Evolutionary conservation across 2,888 invertebrate species (phyloP).

Genomic region (Euzophera pinguis): DNA sequence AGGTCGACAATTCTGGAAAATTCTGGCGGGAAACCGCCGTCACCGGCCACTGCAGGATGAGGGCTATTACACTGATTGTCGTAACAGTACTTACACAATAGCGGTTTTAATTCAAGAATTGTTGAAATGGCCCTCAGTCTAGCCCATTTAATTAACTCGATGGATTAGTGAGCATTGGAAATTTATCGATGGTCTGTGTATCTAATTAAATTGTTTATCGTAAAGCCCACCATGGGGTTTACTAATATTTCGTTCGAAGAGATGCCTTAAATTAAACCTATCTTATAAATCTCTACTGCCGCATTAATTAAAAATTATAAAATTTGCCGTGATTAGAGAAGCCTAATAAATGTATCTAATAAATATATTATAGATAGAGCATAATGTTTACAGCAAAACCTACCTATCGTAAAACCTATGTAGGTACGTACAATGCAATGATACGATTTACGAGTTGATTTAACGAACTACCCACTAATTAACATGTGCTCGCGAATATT

Average conservation of each 20-base stretch:
- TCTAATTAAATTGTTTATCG: too few species aligned
- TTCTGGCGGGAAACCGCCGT: conserved; percentile 60
- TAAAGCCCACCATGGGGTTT: too few species aligned
- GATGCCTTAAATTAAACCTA: too few species aligned
- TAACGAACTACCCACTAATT: conserved; percentile 21
- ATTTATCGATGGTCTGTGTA: too few species aligned
- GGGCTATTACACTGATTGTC: conserved; percentile 60
- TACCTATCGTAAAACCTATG: not conserved
- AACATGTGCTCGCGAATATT: conserved; percentile 29
- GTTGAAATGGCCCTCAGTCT: conserved; percentile 1
- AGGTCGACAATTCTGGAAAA: conserved; percentile 57
- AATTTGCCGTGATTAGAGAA: too few species aligned
- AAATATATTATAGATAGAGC: too few species aligned
- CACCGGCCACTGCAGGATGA: conserved; percentile 54
- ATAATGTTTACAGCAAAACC: too few species aligned
- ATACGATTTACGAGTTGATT: conserved; percentile 12
- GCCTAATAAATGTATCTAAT: too few species aligned
- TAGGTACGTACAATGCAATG: not conserved
- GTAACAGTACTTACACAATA: conserved; percentile 40
- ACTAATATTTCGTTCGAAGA: too few species aligned
- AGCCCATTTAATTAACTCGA: not conserved
- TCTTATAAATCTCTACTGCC: too few species aligned
- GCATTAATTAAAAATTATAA: too few species aligned
- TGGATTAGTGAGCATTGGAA: too few species aligned
- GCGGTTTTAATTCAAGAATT: conserved; percentile 29